phyloP scores from a whole-genome alignment of 2,113 vertebrate species.

The Nothoprocta pentlandii region DNA sequence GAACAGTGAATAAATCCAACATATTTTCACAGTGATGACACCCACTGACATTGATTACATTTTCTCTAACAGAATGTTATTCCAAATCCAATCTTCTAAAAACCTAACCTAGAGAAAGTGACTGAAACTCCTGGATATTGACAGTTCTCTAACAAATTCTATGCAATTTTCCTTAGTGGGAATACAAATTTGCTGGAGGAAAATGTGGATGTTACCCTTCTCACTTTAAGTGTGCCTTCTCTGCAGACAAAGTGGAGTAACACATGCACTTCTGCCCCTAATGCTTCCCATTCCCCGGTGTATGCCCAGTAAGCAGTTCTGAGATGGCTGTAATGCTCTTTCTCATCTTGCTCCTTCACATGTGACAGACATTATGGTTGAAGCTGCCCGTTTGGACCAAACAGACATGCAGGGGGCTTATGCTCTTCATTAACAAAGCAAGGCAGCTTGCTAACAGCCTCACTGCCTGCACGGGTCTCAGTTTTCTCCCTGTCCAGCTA shows the following conservation, averaged over 20 bases:
- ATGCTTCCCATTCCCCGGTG: background rate
- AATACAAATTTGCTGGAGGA: background rate
- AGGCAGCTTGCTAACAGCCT: background rate
- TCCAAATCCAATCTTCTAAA: background rate
- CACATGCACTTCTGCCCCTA: accelerated
- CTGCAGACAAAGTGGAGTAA: background rate
- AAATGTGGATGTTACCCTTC: background rate
- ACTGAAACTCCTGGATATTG: background rate
- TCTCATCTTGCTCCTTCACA: background rate
- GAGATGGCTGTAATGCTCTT: background rate
- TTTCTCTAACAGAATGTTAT: background rate
- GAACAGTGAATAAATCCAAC: background rate
- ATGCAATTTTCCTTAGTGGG: background rate
- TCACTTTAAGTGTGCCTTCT: background rate
- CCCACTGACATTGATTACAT: background rate
- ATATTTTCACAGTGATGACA: background rate
- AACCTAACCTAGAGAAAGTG: background rate
- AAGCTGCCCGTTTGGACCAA: background rate
- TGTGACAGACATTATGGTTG: background rate
- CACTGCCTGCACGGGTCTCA: background rate
- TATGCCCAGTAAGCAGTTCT: background rate
- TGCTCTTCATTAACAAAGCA: background rate
- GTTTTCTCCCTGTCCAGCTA: background rate
- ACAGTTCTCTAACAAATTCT: background rate
- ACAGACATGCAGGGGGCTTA: background rate